Evolutionary conservation across 2,888 invertebrate genomes (phyloP).

Genomic region (Orthosia gracilis): DNA sequence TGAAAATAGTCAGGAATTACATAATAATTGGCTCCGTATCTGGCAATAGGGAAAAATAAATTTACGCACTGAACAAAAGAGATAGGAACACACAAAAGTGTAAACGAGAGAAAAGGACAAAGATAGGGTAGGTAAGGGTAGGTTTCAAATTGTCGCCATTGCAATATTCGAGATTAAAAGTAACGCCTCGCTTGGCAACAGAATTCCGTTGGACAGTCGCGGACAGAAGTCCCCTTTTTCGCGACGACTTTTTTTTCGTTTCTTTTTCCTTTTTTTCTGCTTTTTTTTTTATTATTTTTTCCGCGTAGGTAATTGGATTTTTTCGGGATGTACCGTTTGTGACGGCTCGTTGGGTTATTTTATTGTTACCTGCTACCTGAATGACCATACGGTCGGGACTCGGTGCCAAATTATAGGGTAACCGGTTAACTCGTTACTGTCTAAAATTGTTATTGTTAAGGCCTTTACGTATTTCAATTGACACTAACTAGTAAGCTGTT

Average conservation of each 20-base stretch:
- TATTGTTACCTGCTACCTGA: conserved; percentile 62
- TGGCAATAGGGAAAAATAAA: conserved; percentile 67
- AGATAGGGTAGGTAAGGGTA: conserved; percentile 71
- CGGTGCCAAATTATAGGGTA: conserved; percentile 63
- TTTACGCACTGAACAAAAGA: conserved; percentile 64
- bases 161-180: conserved; percentile 90
- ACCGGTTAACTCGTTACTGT: conserved; percentile 37
- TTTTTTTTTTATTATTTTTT: conserved; percentile 69
- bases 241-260: conserved; percentile 34
- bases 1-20: conserved; percentile 63
- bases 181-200: conserved; percentile 86
- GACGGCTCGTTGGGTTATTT: conserved; percentile 65
- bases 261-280: conserved; percentile 38
- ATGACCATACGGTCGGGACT: conserved; percentile 40
- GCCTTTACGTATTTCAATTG: conserved; percentile 29
- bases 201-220: conserved; percentile 77
- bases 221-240: conserved; percentile 71
- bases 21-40: conserved; percentile 66
- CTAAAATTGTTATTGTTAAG: conserved; percentile 47
- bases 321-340: conserved; percentile 63
- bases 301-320: conserved; percentile 68
- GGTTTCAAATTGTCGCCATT: conserved; percentile 85
- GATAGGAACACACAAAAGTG: conserved; percentile 50
- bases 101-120: conserved; percentile 65
- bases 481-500: conserved; percentile 20